Base-by-base conservation (phyloP, 2,797 vertebrate genomes). In the Sylvilagus floridanus region DNA sequence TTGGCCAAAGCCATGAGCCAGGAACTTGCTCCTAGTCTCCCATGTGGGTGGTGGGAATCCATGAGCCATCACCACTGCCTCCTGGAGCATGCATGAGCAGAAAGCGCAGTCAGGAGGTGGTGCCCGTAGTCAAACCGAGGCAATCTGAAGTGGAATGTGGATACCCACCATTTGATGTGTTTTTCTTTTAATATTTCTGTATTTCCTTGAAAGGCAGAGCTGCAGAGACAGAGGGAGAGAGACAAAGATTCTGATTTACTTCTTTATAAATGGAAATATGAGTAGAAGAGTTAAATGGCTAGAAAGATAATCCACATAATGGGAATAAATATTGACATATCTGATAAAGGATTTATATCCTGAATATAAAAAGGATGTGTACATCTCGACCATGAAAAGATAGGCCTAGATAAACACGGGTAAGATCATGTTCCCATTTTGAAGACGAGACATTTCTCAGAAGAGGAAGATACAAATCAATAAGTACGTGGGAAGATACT, bases 171-270 rank as follows among this genome's bases (percentile, higher is more conserved):
- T 47, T 47, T 47, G 35, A 11, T 10, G 92, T 52, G 30, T 84
- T 94, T 95, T 93, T 90, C 78, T 84, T 86, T 90, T 94, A 76
- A 47, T 47, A 47, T 47, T 47, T 47, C 42, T 1, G 42, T 47
- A 47, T 47, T 47, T 47, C 42, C 42, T 10, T 47, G 42, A 47
- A 47, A 47, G 42, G 42, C 42, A 47, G 42, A 47, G 42, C 42
- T 47, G 42, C 8, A 47, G 42, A 47, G 42, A 47, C 8, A 47
- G 42, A 47, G 42, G 42, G 42, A 47, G 42, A 47, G 42, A 47
- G 42, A 47, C 42, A 47, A 47, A 47, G 42, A 47, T 62, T 60
- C 11, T 83, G 65, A 52, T 47, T 82, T n/a, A 13, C 14, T 62
- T 92, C 24, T 54, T 73, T 89, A 35, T 57, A 76, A 89, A 68